Percentiles rank a stretch among this genome's conserved stretches.
phyloP scores from a whole-genome alignment of 1,140 invertebrate genomes.

The Lucilia sericata region DNA sequence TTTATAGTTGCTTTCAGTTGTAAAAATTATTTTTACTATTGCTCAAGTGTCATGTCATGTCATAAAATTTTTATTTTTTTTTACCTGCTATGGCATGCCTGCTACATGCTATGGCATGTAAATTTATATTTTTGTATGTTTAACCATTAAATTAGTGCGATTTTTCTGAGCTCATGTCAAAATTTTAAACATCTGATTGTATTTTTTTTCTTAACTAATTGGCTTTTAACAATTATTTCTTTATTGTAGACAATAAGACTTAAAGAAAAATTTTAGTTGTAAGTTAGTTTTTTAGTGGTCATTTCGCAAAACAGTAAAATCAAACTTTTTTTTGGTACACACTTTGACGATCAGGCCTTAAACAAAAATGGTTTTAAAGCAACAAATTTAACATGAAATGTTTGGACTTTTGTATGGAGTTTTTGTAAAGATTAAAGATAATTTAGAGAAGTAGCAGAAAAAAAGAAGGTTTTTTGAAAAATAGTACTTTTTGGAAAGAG shows the following conservation, averaged over 20 bases:
- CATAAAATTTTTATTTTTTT: not conserved
- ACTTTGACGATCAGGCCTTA: not conserved
- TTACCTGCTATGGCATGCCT: not conserved
- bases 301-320: too few species aligned
- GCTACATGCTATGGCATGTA: not conserved
- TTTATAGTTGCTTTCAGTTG: not conserved
- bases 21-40: not conserved
- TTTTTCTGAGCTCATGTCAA: not conserved
- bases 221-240: constrained; percentile 23
- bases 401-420: too few species aligned
- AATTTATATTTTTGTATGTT: not conserved
- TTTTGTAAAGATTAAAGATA: too few species aligned
- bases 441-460: too few species aligned
- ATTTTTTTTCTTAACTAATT: constrained; percentile 10
- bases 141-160: constrained; percentile 6
- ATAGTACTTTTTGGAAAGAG: too few species aligned
- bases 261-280: too few species aligned
- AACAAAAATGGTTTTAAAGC: not conserved
- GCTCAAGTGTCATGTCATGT: constrained; percentile 28
- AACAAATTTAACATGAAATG: too few species aligned
- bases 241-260: not conserved
- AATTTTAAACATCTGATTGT: constrained; percentile 5
- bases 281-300: not conserved
- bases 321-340: too few species aligned
- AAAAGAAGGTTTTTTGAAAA: too few species aligned